Evolutionary conservation across 2,888 invertebrate genomes (phyloP), one percentile per base, ranked within the genome.

Genomic region (Stenodema calcarata): DNA sequence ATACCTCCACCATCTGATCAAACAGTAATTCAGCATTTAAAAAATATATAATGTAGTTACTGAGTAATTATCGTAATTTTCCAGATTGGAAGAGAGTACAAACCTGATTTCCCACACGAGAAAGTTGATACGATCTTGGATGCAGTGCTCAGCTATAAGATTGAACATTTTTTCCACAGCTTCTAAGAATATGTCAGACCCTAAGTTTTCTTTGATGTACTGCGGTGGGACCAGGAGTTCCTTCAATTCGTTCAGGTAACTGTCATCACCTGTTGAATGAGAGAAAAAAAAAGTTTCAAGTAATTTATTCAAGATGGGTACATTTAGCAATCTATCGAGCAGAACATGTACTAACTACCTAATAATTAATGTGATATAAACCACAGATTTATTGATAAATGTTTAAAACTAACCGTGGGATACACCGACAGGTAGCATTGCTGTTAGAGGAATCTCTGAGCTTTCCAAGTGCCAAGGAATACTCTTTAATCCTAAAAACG

Each of bases 391-490:
- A n/a, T 18, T 4, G 11, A 11, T 6, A 54, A 14, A 16, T 35
- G 30, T 18, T 30, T 30, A n/a, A 0, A n/a, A 47, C 62, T 54
- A 27, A 80, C 80, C 23, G 28, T 50, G 62, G 4, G 47, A 4
- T 6, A 50, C 73, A 0, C 84, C 84, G 0, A 16, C 73, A 44
- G 62, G 70, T 0, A 82, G 42, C 70, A 62, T 42, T 27, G 82
- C 69, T 11, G 88, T 85, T 76, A 89, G 87, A 41, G 88, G 41
- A 41, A 78, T 87, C 85, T 89, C 89, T 4, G 88, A 87, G 62
- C 86, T 86, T 82, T 89, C 89, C 87, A 89, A 87, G 86, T 88
- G 88, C 87, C 88, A 89, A 62, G 87, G 84, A 7, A 88, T 87
- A 30, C 86, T 87, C 47, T 88, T 54, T 28, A 89, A 76, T 11